Evolutionary conservation across 64 coral and sea anemone genomes (phyloP).

Genomic region (Dendronephthya gigantea): DNA sequence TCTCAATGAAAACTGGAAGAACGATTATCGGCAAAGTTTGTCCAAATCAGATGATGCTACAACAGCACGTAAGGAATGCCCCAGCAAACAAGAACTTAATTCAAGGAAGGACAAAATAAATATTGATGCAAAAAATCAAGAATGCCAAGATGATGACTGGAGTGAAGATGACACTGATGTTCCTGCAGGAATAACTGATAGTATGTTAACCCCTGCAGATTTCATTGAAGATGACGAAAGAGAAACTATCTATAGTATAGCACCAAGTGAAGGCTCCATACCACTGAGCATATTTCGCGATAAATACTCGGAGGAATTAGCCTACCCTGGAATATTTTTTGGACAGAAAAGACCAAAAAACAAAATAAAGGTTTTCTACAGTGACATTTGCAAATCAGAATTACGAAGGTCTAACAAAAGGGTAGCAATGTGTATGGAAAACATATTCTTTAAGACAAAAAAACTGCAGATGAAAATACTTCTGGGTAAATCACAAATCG

Average conservation of each 20-base stretch:
- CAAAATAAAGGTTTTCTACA: background rate
- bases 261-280: background rate
- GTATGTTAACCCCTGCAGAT: background rate
- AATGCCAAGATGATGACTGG: background rate
- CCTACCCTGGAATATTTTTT: constrained; percentile 3
- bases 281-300: background rate
- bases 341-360: background rate
- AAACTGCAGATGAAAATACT: constrained; percentile 6
- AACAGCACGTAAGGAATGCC: background rate
- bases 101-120: no score
- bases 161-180: background rate
- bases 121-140: no score
- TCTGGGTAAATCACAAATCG: background rate
- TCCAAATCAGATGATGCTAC: background rate
- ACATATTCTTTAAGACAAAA: background rate
- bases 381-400: constrained; percentile 1
- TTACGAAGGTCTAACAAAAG: background rate
- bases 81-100: no score
- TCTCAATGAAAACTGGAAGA: background rate
- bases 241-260: background rate
- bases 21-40: background rate
- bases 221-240: background rate
- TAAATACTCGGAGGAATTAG: background rate
- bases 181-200: background rate
- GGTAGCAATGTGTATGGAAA: no score